These are phyloP conservation scores for Apteryx owenii DNA, from an alignment of 2,113 vertebrate genomes.

Conservation along the genomic window DNA sequence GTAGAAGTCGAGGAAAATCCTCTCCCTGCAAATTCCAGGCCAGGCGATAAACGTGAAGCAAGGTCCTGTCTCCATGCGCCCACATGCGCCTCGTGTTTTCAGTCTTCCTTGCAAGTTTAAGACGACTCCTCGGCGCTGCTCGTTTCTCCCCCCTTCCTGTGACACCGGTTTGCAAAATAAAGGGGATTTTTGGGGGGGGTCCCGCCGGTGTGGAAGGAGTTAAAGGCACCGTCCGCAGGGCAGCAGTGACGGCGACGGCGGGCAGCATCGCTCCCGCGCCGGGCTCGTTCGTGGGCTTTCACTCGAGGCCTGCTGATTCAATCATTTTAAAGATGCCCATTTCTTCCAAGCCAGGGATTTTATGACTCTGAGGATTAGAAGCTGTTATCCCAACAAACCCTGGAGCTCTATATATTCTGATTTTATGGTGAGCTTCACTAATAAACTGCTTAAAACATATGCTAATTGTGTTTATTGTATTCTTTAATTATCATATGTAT, in stretches of 20 bases:
- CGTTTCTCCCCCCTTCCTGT: no score
- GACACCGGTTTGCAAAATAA: no score
- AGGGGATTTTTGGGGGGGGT: no score
- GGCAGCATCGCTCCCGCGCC: neutral
- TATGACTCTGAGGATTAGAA: conserved; percentile 74
- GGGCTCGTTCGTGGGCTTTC: conserved; percentile 72
- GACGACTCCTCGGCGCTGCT: no score
- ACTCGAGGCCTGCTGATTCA: conserved; percentile 73
- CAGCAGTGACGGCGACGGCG: no score
- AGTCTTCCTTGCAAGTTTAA: no score
- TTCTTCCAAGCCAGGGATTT: conserved; percentile 78
- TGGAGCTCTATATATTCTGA: conserved; percentile 71
- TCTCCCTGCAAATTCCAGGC: no score
- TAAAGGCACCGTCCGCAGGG: neutral
- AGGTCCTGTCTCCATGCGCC: no score
- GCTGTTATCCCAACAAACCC: conserved; percentile 71
- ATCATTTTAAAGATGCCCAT: conserved; percentile 72
- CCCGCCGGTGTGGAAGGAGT: conserved; percentile 32
- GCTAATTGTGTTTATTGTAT: conserved; percentile 77
- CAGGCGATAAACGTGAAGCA: no score
- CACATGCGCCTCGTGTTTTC: no score
- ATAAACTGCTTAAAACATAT: conserved; percentile 77
- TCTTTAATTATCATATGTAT: conserved; percentile 73
- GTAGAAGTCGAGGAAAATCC: no score
- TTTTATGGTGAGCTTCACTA: conserved; percentile 77